These are phyloP conservation scores for Gyrodactylus bullatarudis DNA, from an alignment of 1,140 invertebrate genomes.

Conservation along the genomic window DNA sequence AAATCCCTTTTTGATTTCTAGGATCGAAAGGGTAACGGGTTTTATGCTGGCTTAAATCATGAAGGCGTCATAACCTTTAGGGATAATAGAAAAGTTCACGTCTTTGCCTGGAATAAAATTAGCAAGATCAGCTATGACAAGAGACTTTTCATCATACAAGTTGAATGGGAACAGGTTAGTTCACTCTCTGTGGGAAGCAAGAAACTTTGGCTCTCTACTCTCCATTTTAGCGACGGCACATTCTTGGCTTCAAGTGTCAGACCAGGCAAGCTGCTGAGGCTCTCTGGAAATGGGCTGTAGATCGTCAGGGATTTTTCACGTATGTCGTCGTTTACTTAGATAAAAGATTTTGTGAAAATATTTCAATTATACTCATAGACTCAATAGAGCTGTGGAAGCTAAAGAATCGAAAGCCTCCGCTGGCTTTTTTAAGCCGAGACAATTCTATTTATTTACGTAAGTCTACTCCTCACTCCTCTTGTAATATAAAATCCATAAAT, in stretches of 20 bases:
- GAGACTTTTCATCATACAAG: not conserved
- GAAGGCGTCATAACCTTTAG: constrained; percentile 2
- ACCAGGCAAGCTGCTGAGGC: not conserved
- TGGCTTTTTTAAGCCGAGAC: not conserved
- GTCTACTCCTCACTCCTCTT: not conserved
- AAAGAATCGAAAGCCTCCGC: not conserved
- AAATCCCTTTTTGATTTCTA: too few species aligned
- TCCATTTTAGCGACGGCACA: not conserved
- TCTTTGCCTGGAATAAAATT: not conserved
- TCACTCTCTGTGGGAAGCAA: too few species aligned
- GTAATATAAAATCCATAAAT: not conserved
- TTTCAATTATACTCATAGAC: not conserved
- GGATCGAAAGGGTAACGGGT: not conserved
- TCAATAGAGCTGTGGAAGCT: not conserved
- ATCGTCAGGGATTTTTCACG: not conserved
- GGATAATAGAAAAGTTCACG: not conserved
- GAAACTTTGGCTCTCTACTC: too few species aligned
- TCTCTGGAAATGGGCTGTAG: not conserved
- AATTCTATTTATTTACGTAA: constrained; percentile 1
- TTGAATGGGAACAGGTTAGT: not conserved
- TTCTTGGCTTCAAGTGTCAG: not conserved
- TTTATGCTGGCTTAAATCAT: constrained; percentile 2
- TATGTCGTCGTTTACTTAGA: not conserved
- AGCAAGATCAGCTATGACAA: not conserved
- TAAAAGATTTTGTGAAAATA: not conserved